phyloP scores from a whole-genome alignment of 2,888 invertebrate genomes.

The Phorcus lineatus region DNA sequence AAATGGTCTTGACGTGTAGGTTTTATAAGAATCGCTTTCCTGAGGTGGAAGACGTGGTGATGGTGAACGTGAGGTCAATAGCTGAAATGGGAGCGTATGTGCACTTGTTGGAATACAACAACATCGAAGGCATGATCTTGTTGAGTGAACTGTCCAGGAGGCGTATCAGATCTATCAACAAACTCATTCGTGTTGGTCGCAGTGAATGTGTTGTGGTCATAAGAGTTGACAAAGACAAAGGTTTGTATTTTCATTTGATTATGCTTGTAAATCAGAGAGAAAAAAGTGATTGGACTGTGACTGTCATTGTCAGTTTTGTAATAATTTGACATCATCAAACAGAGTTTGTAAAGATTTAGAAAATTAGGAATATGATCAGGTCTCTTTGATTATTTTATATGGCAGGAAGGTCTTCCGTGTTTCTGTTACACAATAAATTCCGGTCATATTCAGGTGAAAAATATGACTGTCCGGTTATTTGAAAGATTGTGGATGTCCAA shows the following conservation, averaged over 20 bases:
- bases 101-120: conserved; percentile 96
- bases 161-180: conserved; percentile 99
- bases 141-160: conserved; percentile 97
- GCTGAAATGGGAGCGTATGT: conserved; percentile 99
- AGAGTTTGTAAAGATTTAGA: too few species aligned
- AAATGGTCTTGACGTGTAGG: conserved; percentile 78
- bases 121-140: conserved; percentile 98
- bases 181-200: conserved; percentile 97
- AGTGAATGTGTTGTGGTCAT: conserved; percentile 99
- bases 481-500: too few species aligned
- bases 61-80: conserved; percentile 97
- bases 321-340: too few species aligned
- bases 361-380: too few species aligned
- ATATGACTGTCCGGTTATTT: too few species aligned
- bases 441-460: too few species aligned
- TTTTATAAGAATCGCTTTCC: conserved; percentile 98
- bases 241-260: conserved; percentile 75
- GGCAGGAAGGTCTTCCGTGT: too few species aligned
- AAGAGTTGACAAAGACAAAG: conserved; percentile 99
- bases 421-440: too few species aligned
- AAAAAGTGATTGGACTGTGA: too few species aligned
- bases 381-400: too few species aligned
- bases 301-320: too few species aligned
- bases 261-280: too few species aligned
- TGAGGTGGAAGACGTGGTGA: conserved; percentile 98